Evolutionary conservation across 2,888 invertebrate genomes (phyloP).

Genomic region (Acanthoscelides obtectus): DNA sequence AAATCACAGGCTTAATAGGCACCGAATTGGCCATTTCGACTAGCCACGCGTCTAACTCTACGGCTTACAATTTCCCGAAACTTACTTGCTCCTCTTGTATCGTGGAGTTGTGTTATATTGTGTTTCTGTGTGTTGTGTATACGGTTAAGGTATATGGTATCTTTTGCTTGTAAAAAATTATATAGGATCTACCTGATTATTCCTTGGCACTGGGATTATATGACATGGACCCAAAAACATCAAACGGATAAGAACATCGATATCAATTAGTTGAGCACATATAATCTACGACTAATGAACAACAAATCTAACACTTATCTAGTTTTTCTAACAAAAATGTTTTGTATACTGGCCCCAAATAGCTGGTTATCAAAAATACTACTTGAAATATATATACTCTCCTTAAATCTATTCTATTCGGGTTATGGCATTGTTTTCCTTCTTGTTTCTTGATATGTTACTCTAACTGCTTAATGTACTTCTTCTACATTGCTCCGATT

Average conservation of each 20-base stretch:
- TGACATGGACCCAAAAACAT: conserved; percentile 27
- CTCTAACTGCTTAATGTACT: background rate
- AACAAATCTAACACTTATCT: conserved; percentile 1
- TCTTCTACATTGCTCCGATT: background rate
- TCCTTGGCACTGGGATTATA: background rate
- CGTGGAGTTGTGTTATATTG: background rate
- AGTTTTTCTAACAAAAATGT: conserved; percentile 27
- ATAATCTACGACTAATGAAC: conserved; percentile 1
- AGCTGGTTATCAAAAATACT: conserved; percentile 38
- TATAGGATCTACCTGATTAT: background rate
- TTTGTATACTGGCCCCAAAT: conserved; percentile 35
- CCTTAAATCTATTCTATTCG: background rate
- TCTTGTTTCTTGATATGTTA: background rate
- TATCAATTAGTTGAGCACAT: conserved; percentile 35
- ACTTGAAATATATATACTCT: conserved; percentile 3
- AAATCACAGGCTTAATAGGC: conserved; percentile 55
- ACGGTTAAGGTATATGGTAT: background rate
- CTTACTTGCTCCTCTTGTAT: background rate
- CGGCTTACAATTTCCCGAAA: background rate
- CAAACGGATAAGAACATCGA: conserved; percentile 31
- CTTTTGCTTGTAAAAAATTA: background rate
- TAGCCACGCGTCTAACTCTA: background rate
- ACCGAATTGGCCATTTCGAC: conserved; percentile 39
- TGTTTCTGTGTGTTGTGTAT: background rate
- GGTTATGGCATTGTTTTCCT: background rate